Evolutionary conservation across 2,113 vertebrate species (phyloP).

Genomic region (Leptodactylus fuscus): DNA sequence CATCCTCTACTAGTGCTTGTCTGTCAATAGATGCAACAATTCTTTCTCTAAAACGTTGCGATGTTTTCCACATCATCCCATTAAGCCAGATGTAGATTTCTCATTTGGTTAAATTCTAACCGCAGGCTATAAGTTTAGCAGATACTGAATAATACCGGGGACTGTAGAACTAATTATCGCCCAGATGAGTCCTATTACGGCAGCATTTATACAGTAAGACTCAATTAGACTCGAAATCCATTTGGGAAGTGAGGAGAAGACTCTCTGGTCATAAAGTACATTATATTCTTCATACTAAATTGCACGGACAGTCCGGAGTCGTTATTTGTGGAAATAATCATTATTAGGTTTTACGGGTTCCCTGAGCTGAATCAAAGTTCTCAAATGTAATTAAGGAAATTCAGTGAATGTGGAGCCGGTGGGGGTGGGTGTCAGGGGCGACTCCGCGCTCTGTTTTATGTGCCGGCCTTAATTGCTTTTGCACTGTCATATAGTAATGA

Average conservation of each 20-base stretch:
- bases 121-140: background rate
- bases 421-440: background rate
- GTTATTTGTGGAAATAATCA: conserved; percentile 5
- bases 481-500: background rate
- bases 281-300: background rate
- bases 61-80: background rate
- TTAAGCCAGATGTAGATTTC: background rate
- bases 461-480: background rate
- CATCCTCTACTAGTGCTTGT: too few species aligned
- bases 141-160: background rate
- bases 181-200: background rate
- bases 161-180: conserved; percentile 3
- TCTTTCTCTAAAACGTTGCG: background rate
- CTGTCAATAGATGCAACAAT: too few species aligned
- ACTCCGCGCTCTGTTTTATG: background rate
- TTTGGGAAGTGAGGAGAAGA: background rate
- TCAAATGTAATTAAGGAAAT: conserved; percentile 9
- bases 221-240: background rate
- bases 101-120: background rate
- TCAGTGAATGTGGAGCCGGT: background rate
- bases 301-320: background rate
- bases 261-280: background rate
- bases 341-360: background rate
- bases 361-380: background rate
- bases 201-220: conserved; percentile 21